Evolutionary conservation across 2,888 invertebrate species (phyloP), one percentile per base, ranked within the genome.

Genomic region (Polydrusus cervinus): DNA sequence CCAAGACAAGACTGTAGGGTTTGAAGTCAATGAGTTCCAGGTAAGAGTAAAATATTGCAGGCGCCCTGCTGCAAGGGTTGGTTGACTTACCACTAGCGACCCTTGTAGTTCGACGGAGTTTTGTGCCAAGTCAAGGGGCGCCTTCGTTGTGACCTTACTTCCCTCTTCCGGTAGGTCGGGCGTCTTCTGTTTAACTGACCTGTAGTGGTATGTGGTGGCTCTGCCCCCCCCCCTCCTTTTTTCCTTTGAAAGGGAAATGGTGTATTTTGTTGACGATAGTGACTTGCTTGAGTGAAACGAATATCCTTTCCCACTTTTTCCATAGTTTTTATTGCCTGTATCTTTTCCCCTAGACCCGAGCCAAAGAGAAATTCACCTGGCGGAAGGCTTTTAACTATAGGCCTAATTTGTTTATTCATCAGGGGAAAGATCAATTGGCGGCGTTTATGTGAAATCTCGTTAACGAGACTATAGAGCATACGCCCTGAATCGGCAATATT

Each of bases 321-420:
- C 57, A 68, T 3, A 13, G 68, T 18, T 30, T 68, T 57, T 5
- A 40, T 3, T 8, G 55, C 57, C 40, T 68, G 14, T 25, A 55
- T 55, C 20, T 16, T 38, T n/a, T 47, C 57, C 9, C 68, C 30
- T 55, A 57, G 53, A 9, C 18, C 57, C 13, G 43, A 43, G 13
- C 68, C 68, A n/a, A 68, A 68, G 25, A 57, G 18, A 11, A 57
- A 57, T 68, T 68, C 68, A 3, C 68, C 68, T 13, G 45, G 13
- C 11, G 45, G n/a, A 9, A 45, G 45, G 9, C 9, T 45, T 45
- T 45, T 9, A 38, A 38, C 9, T 38, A 38, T 38, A 38, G 38
- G 38, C 38, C 38, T 38, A 9, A 38, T 45, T 13, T 45, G 45
- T 45, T 45, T 13, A 45, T 45, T 45, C 45, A 13, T 45, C 13